Percentiles rank a stretch among this genome's conserved stretches.
Conservation (phyloP, 2,888 invertebrate species). For the Strigamia transsilvanica region DNA sequence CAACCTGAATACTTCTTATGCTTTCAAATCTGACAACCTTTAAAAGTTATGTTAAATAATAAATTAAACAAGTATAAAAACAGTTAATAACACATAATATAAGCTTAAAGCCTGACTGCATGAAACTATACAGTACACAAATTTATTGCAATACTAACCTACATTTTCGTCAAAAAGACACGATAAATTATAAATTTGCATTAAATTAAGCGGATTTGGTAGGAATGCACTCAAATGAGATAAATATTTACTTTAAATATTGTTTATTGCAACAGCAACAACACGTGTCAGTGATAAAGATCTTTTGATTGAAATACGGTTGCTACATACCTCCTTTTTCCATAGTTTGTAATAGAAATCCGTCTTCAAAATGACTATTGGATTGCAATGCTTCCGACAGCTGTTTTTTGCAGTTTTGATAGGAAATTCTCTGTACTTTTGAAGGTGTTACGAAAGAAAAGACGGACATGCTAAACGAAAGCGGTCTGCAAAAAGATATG, state of each 20-base stretch:
- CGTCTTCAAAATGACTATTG: constrained; percentile 59
- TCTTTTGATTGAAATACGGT: too few relatives aligned
- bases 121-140: not conserved
- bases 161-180: not conserved
- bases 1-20: not conserved
- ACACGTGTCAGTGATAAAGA: too few relatives aligned
- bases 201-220: not conserved
- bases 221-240: not conserved
- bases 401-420: constrained; percentile 48
- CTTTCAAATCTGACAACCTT: not conserved
- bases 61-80: not conserved
- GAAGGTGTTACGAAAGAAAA: constrained; percentile 51
- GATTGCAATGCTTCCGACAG: constrained; percentile 43
- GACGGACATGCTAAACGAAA: not conserved
- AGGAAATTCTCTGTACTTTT: constrained; percentile 16
- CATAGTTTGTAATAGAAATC: constrained; percentile 61
- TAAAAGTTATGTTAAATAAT: not conserved
- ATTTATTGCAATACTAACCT: not conserved
- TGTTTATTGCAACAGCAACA: too few relatives aligned
- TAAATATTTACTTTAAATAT: not conserved
- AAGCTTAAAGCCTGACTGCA: not conserved
- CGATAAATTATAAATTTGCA: not conserved
- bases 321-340: constrained; percentile 62
- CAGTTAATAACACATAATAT: not conserved
- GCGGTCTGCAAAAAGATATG: not conserved